Conservation (phyloP, 1,140 invertebrate species). For the Coenobita brevimanus region DNA sequence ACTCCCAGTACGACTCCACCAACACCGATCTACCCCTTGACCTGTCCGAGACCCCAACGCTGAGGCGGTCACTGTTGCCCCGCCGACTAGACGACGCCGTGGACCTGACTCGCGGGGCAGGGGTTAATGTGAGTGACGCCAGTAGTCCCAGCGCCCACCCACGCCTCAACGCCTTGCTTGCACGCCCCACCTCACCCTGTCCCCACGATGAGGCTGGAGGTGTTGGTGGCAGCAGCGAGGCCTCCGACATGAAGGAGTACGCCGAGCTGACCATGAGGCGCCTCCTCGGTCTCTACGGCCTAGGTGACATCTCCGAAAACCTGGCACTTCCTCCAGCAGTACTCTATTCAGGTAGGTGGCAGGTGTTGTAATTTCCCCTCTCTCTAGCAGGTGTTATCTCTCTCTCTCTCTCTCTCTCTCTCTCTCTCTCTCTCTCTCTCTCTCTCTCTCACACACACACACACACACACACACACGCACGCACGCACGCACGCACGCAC, state of each 20-base stretch:
- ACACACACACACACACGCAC: not conserved
- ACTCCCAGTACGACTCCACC: slow-evolving; percentile 68
- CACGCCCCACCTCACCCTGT: slow-evolving; percentile 64
- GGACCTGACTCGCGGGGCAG: slow-evolving; percentile 72
- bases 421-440: not conserved
- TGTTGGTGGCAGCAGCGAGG: slow-evolving; percentile 34
- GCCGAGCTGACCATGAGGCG: slow-evolving; percentile 85
- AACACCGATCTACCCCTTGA: slow-evolving; percentile 70
- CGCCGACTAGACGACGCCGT: slow-evolving; percentile 67
- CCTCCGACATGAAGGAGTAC: slow-evolving; percentile 79
- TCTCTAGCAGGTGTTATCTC: too few relatives aligned
- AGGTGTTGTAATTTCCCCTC: too few relatives aligned
- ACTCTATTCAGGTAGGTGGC: slow-evolving; percentile 74
- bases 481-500: not conserved
- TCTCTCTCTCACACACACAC: not conserved
- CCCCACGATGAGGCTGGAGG: slow-evolving; percentile 42
- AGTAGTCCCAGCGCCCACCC: slow-evolving; percentile 38
- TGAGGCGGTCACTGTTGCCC: slow-evolving; percentile 55
- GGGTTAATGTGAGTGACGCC: slow-evolving; percentile 71
- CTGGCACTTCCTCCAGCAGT: slow-evolving; percentile 74
- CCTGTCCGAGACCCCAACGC: slow-evolving; percentile 72
- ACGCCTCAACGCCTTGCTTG: slow-evolving; percentile 40
- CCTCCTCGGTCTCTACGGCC: slow-evolving; percentile 82
- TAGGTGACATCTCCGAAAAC: slow-evolving; percentile 76
- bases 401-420: not conserved